Evolutionary conservation across 23 tunicate species (phyloP).

Genomic region (Diplosoma virens): DNA sequence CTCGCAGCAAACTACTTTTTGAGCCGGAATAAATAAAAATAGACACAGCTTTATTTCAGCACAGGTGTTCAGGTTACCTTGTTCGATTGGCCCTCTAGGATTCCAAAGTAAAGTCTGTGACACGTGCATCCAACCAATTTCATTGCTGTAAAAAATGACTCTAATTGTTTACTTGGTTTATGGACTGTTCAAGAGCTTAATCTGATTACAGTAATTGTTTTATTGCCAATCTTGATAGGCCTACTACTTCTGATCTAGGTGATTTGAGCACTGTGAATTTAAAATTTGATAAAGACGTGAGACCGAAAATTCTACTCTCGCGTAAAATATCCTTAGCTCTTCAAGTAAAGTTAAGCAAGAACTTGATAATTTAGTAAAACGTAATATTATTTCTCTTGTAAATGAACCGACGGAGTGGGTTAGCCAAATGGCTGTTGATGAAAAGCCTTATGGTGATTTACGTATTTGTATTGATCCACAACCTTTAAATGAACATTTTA

Average conservation of each 20-base stretch:
- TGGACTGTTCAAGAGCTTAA: background rate
- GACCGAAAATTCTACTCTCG: background rate
- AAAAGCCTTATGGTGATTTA: conserved; percentile 17
- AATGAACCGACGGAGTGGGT: conserved; percentile 34
- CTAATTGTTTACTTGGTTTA: background rate
- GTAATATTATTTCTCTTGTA: background rate
- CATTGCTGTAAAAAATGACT: conserved; percentile 21
- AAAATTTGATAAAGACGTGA: background rate
- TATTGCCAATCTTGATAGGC: background rate
- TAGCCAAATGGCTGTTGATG: conserved; percentile 30
- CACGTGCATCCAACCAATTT: background rate
- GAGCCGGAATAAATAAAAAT: too few species aligned
- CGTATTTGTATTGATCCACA: conserved; percentile 12
- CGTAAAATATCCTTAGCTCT: background rate
- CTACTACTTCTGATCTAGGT: conserved; percentile 1
- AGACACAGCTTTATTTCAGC: too few species aligned
- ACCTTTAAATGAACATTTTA: conserved; percentile 26
- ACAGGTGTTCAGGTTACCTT: too few species aligned
- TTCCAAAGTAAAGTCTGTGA: too few species aligned
- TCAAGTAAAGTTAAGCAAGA: conserved; percentile 11
- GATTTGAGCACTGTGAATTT: conserved; percentile 5
- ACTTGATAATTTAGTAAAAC: background rate
- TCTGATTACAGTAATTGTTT: conserved; percentile 4
- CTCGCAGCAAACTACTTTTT: too few species aligned
- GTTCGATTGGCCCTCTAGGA: too few species aligned